Base-by-base conservation (phyloP, 2,113 vertebrate species). In the Hemibates koningsi region DNA sequence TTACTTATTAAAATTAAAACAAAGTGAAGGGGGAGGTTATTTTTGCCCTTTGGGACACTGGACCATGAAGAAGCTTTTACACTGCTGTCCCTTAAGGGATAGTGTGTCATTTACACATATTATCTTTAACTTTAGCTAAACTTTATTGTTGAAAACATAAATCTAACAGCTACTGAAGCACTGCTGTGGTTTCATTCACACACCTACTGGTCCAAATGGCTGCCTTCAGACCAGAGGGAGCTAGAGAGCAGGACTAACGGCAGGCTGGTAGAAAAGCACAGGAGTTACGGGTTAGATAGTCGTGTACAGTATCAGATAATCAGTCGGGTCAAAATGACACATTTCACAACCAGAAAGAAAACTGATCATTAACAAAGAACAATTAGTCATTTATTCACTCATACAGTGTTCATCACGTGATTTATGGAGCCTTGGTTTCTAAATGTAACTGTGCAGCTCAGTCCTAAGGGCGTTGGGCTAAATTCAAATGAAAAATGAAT, bases 401-500 rank as follows among this genome's bases (percentile, higher is more conserved):
- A 16, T 21, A 4, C n/a, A 52, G 82, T 8, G 41, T 43, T 61
- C 7, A 78, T 80, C 81, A 19, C 12, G 41, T 83, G 63, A 81
- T 80, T 86, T 52, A 24, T 43, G 48, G 9, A 59, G 52, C 14
- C 61, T 38, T 34, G 50, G 56, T 87, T 80, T 84, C 27, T 56
- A 66, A 78, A 83, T 92, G 59, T 43, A 84, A 91, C 82, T 81
- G 82, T 83, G 89, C n/a, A 57, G 71, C 24, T 63, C 27, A 81
- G 86, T 76, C 83, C 4, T 80, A 80, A 93, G 36, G 86, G 52
- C 78, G 88, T 91, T 63, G 86, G 38, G 19, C 34, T 66, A 41
- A 81, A 85, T 93, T 89, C 86, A 71, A 81, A 78, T 84, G 88
- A 89, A 88, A 92, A 83, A 87, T 41, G 24, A 27, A 84, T 71